phyloP scores from a whole-genome alignment of 2,113 vertebrate species.

The Salvelinus sp. region DNA sequence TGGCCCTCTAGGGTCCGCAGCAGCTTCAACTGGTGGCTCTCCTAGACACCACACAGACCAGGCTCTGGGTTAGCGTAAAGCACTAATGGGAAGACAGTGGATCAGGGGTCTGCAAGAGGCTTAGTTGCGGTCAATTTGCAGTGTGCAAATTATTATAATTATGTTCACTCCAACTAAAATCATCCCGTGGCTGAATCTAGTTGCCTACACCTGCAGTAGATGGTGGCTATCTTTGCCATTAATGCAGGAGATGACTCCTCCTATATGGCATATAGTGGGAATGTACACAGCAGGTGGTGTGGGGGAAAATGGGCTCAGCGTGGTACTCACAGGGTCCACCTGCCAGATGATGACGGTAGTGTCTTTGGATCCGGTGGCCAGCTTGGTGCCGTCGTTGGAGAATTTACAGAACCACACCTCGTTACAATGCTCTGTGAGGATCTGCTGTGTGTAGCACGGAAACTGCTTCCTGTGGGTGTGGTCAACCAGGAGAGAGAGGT shows the following conservation, averaged over 20 bases:
- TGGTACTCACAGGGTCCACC: slow-evolving; percentile 90
- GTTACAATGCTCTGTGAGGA: slow-evolving; percentile 98
- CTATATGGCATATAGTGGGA: too few relatives aligned
- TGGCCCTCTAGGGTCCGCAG: slow-evolving; percentile 96
- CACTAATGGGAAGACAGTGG: neutral
- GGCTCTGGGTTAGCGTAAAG: neutral
- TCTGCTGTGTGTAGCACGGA: slow-evolving; percentile 98
- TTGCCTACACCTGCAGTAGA: slow-evolving; percentile 62
- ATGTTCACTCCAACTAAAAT: too few relatives aligned
- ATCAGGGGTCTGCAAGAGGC: too few relatives aligned
- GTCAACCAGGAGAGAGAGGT: neutral
- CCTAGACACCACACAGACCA: slow-evolving; percentile 67
- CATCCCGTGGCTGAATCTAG: too few relatives aligned
- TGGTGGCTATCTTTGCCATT: too few relatives aligned
- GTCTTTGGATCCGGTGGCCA: slow-evolving; percentile 98
- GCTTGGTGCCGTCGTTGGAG: slow-evolving; percentile 98
- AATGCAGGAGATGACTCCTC: neutral
- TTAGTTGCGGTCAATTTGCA: too few relatives aligned
- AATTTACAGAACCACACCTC: slow-evolving; percentile 99
- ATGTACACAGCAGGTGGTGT: too few relatives aligned
- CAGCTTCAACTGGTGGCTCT: slow-evolving; percentile 94
- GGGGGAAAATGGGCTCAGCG: neutral
- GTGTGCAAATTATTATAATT: too few relatives aligned
- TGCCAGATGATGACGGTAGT: slow-evolving; percentile 99
- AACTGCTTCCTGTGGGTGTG: slow-evolving; percentile 89